Evolutionary conservation across 2,797 vertebrate species (phyloP).

Genomic region (Falco biarmicus): DNA sequence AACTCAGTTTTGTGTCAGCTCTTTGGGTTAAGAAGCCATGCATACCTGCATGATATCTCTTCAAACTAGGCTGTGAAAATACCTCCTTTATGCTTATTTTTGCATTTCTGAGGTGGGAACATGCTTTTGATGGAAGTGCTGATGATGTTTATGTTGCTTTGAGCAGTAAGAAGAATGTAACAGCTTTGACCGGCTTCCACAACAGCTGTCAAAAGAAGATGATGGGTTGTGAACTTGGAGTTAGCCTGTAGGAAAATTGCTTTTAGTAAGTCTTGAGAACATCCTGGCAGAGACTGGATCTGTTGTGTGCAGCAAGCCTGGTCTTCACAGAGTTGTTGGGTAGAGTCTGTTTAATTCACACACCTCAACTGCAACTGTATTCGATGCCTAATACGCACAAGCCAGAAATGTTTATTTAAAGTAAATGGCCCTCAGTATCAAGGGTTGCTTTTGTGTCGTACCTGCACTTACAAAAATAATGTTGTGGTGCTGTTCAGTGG

Average conservation of each 20-base stretch:
- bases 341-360: background rate
- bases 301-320: background rate
- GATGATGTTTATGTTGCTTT: background rate
- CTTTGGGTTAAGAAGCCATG: background rate
- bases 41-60: background rate
- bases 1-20: background rate
- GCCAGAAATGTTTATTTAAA: background rate
- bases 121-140: background rate
- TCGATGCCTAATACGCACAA: background rate
- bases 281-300: background rate
- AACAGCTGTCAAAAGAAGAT: background rate
- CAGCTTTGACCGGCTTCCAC: background rate
- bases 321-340: background rate
- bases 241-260: background rate
- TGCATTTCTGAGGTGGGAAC: background rate
- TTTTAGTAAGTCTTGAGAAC: background rate
- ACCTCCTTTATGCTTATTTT: background rate
- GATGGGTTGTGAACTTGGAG: background rate
- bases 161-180: background rate
- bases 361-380: background rate
- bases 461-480: background rate
- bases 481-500: background rate
- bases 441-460: background rate
- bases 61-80: background rate
- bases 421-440: background rate